These are phyloP conservation scores for Montipora sp. DNA, from an alignment of 64 coral and sea anemone genomes.

Conservation along the genomic window DNA sequence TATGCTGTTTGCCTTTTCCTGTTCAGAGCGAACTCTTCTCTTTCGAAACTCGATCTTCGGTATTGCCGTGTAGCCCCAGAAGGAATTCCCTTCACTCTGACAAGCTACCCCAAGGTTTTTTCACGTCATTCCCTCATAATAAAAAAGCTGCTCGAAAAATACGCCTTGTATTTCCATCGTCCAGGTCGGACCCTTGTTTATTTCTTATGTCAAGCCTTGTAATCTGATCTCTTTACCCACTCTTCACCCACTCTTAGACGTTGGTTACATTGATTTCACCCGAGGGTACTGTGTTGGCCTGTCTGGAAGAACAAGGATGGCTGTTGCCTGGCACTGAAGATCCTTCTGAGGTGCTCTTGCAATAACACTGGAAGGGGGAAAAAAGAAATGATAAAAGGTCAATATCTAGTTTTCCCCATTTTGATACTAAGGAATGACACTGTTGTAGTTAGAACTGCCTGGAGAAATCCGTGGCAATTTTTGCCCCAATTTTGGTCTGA, in stretches of 20 bases:
- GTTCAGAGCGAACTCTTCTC: conserved; percentile 1
- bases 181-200: background rate
- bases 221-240: background rate
- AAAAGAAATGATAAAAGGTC: conserved; percentile 46
- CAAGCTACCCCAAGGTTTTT: background rate
- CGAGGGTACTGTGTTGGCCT: conserved; percentile 68
- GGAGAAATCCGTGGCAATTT: conserved; percentile 1
- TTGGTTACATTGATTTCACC: conserved; percentile 46
- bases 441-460: conserved; percentile 16
- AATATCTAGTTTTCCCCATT: conserved; percentile 23
- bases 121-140: background rate
- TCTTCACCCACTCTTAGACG: background rate
- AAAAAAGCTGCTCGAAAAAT: conserved; percentile 16
- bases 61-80: background rate
- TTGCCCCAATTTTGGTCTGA: conserved; percentile 59
- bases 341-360: conserved; percentile 30
- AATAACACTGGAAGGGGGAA: conserved; percentile 66
- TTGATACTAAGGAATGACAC: background rate
- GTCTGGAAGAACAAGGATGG: conserved; percentile 47
- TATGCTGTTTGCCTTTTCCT: background rate
- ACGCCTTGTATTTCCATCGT: background rate
- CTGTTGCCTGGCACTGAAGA: background rate
- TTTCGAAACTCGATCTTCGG: too few relatives aligned
- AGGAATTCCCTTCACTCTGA: conserved; percentile 8
- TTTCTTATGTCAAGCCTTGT: background rate